These are phyloP conservation scores for Indicator indicator DNA, from an alignment of 2,113 vertebrate species.

Conservation along the genomic window DNA sequence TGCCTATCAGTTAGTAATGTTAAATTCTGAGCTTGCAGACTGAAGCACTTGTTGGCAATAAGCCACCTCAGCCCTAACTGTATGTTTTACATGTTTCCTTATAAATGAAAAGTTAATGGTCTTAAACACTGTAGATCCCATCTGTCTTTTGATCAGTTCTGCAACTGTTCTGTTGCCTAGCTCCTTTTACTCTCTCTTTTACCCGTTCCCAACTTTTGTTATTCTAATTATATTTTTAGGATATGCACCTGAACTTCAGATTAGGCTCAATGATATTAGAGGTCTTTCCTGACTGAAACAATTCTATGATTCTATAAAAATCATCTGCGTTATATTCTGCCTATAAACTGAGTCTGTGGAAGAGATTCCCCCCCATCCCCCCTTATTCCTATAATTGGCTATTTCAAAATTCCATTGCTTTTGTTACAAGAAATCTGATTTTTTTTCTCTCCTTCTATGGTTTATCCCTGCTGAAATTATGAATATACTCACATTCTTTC, in stretches of 20 bases:
- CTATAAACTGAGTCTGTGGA: not conserved
- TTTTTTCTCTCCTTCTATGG: not conserved
- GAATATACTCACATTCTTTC: not conserved
- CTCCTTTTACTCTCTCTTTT: not conserved
- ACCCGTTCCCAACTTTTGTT: not conserved
- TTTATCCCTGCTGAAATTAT: not conserved
- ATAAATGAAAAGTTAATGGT: not conserved
- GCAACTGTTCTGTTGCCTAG: not conserved
- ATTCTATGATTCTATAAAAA: not conserved
- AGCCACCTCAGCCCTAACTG: not conserved
- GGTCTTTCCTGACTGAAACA: too few relatives aligned
- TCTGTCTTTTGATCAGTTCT: not conserved
- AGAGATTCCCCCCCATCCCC: not conserved
- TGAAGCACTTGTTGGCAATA: not conserved
- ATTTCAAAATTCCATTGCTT: not conserved
- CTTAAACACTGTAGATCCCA: not conserved
- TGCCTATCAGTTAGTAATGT: not conserved
- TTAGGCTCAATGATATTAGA: too few relatives aligned
- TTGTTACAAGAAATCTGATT: not conserved
- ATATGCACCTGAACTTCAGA: not conserved
- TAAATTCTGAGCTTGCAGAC: not conserved
- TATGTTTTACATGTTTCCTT: not conserved
- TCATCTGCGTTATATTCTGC: not conserved
- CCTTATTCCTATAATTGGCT: not conserved
- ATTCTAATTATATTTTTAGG: not conserved